Evolutionary conservation across 2,113 vertebrate genomes (phyloP).

Genomic region (Podarcis raffonei): DNA sequence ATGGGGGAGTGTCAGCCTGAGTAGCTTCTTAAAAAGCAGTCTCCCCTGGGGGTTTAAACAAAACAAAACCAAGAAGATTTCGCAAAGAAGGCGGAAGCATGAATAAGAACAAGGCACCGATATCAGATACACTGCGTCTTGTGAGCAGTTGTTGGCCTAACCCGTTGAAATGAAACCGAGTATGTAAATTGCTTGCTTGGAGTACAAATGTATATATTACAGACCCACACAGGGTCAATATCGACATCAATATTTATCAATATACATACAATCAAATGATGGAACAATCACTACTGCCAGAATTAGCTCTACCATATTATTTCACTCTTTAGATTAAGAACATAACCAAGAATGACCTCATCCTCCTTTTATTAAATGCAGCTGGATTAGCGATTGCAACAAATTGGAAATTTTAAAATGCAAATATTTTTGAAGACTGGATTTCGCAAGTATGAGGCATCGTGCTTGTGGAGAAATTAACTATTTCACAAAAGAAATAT

Average conservation of each 20-base stretch:
- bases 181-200: background rate
- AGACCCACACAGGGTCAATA: background rate
- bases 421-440: no score
- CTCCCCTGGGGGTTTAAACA: conserved; percentile 54
- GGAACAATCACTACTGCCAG: no score
- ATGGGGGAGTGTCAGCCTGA: conserved; percentile 60
- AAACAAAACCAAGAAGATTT: conserved; percentile 47
- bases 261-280: background rate
- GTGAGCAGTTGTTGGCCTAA: conserved; percentile 41
- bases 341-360: no score
- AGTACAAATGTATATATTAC: conserved; percentile 1
- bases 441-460: no score
- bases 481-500: no score
- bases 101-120: conserved; percentile 39
- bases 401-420: no score
- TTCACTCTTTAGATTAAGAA: no score
- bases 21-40: conserved; percentile 45
- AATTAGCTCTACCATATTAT: no score
- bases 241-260: background rate
- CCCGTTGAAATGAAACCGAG: conserved; percentile 21
- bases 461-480: no score
- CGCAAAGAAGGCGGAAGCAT: conserved; percentile 55
- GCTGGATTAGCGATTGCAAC: no score
- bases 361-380: no score
- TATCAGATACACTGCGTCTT: conserved; percentile 47